phyloP scores from a whole-genome alignment of 2,113 vertebrate species.

The Gavia stellata region DNA sequence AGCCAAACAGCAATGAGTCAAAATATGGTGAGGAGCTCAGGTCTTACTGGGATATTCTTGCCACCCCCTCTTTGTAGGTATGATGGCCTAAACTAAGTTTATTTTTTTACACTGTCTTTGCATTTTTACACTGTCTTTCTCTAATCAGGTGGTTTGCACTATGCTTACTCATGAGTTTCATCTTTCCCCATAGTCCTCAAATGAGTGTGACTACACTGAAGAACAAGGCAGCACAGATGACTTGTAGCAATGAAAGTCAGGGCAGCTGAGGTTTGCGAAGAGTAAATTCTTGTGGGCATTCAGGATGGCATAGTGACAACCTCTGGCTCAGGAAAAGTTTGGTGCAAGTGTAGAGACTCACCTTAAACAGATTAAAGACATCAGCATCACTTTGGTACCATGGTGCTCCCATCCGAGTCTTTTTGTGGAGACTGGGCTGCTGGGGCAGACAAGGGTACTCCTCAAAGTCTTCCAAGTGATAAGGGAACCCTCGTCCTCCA shows the following conservation, averaged over 20 bases:
- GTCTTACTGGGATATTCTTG: not conserved
- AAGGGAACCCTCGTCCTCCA: constrained; percentile 26
- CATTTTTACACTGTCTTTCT: not conserved
- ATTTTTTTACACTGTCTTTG: not conserved
- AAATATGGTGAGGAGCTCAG: not conserved
- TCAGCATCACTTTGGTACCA: constrained; percentile 64
- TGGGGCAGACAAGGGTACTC: constrained; percentile 41
- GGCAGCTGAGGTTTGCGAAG: not conserved
- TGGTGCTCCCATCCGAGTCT: not conserved
- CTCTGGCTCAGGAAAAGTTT: not conserved
- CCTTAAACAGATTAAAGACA: constrained; percentile 59
- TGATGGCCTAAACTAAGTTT: not conserved
- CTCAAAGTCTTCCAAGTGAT: constrained; percentile 62
- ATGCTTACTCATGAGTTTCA: not conserved
- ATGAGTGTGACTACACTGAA: not conserved
- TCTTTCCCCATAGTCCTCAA: not conserved
- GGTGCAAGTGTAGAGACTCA: not conserved
- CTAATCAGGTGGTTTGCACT: not conserved
- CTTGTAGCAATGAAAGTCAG: not conserved
- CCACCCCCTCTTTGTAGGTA: not conserved
- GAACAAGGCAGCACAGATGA: not conserved
- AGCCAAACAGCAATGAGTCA: not conserved
- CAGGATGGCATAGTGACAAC: not conserved
- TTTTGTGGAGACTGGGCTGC: not conserved
- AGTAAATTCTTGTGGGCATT: not conserved